Conservation (phyloP, 2,797 vertebrate species). For the Glossophaga mutica region DNA sequence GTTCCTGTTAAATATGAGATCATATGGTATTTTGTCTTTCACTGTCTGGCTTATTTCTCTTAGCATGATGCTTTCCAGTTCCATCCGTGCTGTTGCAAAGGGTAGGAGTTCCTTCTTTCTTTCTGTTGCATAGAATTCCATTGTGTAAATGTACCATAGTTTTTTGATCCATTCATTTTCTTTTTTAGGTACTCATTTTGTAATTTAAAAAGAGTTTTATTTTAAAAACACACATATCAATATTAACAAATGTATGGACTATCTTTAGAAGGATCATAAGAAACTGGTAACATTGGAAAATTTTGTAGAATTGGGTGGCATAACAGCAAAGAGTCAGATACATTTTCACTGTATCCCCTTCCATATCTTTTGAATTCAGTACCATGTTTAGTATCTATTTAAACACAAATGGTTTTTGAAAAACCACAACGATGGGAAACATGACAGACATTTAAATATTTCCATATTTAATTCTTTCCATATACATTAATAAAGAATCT, state of each 20-base stretch:
- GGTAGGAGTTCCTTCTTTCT: too few relatives aligned
- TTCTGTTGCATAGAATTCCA: too few relatives aligned
- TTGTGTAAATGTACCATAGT: too few relatives aligned
- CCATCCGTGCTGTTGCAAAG: too few relatives aligned
- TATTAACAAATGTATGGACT: neutral
- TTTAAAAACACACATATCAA: neutral
- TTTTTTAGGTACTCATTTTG: neutral
- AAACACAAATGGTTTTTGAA: neutral
- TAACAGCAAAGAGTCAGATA: neutral
- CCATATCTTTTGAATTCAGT: neutral
- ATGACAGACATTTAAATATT: neutral
- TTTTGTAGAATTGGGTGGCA: neutral
- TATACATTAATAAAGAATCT: neutral
- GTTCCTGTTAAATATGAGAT: too few relatives aligned
- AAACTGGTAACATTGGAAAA: neutral
- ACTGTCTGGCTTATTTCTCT: too few relatives aligned
- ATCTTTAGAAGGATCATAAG: neutral
- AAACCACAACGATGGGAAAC: neutral
- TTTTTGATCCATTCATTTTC: too few relatives aligned
- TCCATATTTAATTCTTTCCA: neutral
- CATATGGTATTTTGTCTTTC: too few relatives aligned
- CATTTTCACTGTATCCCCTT: neutral
- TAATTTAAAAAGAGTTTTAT: neutral
- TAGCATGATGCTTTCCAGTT: too few relatives aligned
- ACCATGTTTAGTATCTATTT: neutral